Percentiles rank a stretch among this genome's conserved stretches.
Evolutionary conservation across 2,888 invertebrate genomes (phyloP).

Genomic region (Drosophila glabriapex): DNA sequence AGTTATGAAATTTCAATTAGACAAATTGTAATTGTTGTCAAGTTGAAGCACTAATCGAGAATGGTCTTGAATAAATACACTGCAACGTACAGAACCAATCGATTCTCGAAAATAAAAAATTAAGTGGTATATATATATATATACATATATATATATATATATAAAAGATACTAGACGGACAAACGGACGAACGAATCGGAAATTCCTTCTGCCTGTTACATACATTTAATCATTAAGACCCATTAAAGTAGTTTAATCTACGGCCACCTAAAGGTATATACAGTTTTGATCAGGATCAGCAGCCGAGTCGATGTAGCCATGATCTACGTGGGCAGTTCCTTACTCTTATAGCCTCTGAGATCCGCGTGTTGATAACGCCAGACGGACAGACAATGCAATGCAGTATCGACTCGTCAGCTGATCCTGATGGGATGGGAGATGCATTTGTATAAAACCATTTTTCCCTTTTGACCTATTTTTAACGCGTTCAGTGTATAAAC

Average conservation of each 20-base stretch:
- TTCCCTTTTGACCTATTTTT: neutral
- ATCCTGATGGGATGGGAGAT: neutral
- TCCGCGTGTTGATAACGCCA: neutral
- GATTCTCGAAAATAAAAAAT: too few species aligned
- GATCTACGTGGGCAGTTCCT: neutral
- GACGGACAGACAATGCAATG: neutral
- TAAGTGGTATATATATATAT: too few species aligned
- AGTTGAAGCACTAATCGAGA: neutral
- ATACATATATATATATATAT: too few species aligned
- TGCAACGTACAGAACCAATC: too few species aligned
- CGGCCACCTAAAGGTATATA: neutral
- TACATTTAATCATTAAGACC: too few species aligned
- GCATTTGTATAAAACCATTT: neutral
- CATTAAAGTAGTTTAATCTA: too few species aligned
- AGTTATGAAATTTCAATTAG: neutral
- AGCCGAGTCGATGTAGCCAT: too few species aligned
- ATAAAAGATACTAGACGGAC: too few species aligned
- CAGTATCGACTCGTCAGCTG: neutral
- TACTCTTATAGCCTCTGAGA: neutral
- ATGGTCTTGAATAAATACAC: neutral
- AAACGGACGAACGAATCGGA: too few species aligned
- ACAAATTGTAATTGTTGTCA: neutral
- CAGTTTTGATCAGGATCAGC: neutral
- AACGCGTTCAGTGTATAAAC: neutral
- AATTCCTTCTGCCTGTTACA: too few species aligned